phyloP scores from a whole-genome alignment of 2,113 vertebrate genomes.

The Rhinoderma darwinii region DNA sequence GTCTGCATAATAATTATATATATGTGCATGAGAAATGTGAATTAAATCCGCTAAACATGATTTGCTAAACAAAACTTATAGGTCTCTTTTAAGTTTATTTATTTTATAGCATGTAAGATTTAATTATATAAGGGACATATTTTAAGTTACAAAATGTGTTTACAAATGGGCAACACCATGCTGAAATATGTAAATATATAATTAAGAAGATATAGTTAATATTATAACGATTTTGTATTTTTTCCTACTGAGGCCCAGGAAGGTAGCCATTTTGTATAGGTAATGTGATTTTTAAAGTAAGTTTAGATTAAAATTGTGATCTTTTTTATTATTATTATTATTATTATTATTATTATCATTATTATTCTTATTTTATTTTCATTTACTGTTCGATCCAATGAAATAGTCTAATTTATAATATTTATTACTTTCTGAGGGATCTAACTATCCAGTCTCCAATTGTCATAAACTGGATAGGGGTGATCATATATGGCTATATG shows the following conservation, averaged over 20 bases:
- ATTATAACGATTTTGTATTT: background rate
- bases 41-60: slow-evolving; percentile 20
- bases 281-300: background rate
- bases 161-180: slow-evolving; percentile 6
- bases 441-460: background rate
- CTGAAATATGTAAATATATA: slow-evolving; percentile 40
- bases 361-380: too few species aligned
- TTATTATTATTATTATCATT: too few species aligned
- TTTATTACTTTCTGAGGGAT: background rate
- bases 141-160: background rate
- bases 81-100: slow-evolving; percentile 43
- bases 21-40: slow-evolving; percentile 41
- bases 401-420: background rate
- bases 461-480: background rate
- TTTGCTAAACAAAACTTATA: slow-evolving; percentile 24
- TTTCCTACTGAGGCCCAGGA: background rate
- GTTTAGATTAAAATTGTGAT: background rate
- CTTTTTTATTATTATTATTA: background rate
- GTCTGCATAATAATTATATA: slow-evolving; percentile 22
- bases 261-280: slow-evolving; percentile 41
- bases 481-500: background rate
- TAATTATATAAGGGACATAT: slow-evolving; percentile 39
- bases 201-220: slow-evolving; percentile 24
- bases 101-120: slow-evolving; percentile 47
- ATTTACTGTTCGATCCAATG: too few species aligned